Percentiles rank a stretch among this genome's conserved stretches.
Evolutionary conservation across 2,888 invertebrate species (phyloP).

Genomic region (Drosophila heteroneura): DNA sequence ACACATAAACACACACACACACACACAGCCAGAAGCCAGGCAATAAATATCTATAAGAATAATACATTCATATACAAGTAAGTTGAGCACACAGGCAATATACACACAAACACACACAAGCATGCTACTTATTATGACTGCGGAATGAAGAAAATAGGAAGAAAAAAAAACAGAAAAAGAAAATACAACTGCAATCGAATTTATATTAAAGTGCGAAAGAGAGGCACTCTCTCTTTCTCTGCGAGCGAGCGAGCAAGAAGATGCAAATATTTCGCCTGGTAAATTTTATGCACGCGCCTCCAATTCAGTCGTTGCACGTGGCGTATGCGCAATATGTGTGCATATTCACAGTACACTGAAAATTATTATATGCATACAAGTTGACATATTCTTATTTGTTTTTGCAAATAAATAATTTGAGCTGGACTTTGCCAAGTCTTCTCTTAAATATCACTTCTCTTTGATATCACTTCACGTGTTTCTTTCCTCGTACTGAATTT

Average conservation of each 20-base stretch:
- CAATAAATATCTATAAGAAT: constrained; percentile 37
- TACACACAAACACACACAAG: not conserved
- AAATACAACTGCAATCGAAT: constrained; percentile 56
- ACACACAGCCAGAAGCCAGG: constrained; percentile 30
- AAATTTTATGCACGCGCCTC: constrained; percentile 67
- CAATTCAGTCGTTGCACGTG: constrained; percentile 56
- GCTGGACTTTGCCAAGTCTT: no score
- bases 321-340: constrained; percentile 71
- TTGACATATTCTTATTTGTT: not conserved
- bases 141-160: constrained; percentile 18
- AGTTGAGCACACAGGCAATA: constrained; percentile 7
- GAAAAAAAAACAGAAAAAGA: constrained; percentile 9
- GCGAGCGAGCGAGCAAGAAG: constrained; percentile 12
- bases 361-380: not conserved
- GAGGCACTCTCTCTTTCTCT: not conserved
- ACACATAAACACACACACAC: constrained; percentile 17
- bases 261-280: constrained; percentile 34
- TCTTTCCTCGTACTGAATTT: not conserved
- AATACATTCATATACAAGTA: constrained; percentile 23
- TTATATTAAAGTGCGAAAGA: constrained; percentile 38
- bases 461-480: no score
- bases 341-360: constrained; percentile 20
- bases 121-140: constrained; percentile 23
- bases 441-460: no score
- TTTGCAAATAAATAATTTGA: not conserved